A percentile compares a stretch with the other conserved stretches of the same genome.
Conservation (phyloP, 1,140 invertebrate species). For the Choristoneura fumiferana region DNA sequence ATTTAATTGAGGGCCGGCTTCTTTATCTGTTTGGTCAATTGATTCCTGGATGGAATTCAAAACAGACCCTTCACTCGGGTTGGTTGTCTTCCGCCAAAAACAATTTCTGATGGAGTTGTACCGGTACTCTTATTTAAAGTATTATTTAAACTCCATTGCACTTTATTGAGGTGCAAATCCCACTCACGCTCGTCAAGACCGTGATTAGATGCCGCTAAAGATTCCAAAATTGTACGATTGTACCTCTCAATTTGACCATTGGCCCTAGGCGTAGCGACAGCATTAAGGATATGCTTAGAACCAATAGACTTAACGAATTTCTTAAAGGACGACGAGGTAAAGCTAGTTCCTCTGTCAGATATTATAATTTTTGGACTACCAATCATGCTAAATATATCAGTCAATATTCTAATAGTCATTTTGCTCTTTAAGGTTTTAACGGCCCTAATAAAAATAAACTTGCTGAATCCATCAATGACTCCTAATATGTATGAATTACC, state of each 20-base stretch:
- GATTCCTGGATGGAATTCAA: conserved; percentile 10
- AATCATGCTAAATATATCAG: not conserved
- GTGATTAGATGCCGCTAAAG: not conserved
- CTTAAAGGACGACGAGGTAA: no score
- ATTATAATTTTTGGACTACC: not conserved
- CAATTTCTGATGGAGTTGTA: conserved; percentile 15
- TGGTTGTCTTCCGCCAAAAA: conserved; percentile 16
- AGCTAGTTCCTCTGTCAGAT: not conserved
- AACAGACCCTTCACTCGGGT: conserved; percentile 16
- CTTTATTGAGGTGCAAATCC: conserved; percentile 18
- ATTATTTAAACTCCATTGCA: conserved; percentile 23
- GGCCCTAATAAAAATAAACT: not conserved
- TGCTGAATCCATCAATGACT: not conserved
- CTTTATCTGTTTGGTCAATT: no score
- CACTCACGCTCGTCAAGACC: conserved; percentile 18
- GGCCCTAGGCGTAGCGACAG: no score
- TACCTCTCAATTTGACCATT: not conserved
- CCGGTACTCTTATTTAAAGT: conserved; percentile 18
- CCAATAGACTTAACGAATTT: no score
- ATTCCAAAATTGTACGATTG: not conserved
- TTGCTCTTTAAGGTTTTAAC: not conserved
- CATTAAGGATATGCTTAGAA: no score
- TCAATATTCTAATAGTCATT: not conserved
- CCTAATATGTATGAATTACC: not conserved
- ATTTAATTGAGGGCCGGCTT: not conserved